Percentiles rank a stretch among this genome's conserved stretches.
phyloP scores from a whole-genome alignment of 2,888 invertebrate genomes.

The Luperina nickerlii region DNA sequence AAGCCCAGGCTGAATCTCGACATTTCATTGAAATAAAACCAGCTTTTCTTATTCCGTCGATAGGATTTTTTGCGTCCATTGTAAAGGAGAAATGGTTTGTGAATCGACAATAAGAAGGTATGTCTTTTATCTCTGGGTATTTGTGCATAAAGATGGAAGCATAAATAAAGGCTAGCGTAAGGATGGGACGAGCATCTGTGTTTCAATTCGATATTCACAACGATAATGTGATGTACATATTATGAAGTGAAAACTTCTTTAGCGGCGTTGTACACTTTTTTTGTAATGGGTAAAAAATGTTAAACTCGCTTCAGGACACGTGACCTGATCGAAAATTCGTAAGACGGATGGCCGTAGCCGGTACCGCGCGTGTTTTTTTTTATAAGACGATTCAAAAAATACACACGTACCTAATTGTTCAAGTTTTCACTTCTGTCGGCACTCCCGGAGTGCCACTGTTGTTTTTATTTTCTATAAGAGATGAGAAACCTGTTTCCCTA shows the following conservation, averaged over 20 bases:
- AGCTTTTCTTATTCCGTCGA: conserved; percentile 66
- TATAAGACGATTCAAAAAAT: too few relatives aligned
- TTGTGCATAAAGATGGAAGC: conserved; percentile 67
- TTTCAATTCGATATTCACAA: conserved; percentile 44
- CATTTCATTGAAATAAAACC: conserved; percentile 70
- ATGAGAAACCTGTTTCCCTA: conserved; percentile 7
- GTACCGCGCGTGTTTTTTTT: too few relatives aligned
- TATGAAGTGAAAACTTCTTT: too few relatives aligned
- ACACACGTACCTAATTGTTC: too few relatives aligned
- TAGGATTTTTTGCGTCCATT: conserved; percentile 70
- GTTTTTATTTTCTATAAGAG: conserved; percentile 11
- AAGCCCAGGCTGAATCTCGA: conserved; percentile 62
- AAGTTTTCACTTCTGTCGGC: too few relatives aligned
- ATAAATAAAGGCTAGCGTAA: conserved; percentile 53
- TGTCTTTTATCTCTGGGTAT: conserved; percentile 73
- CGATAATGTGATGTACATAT: conserved; percentile 12
- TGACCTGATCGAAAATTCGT: too few relatives aligned
- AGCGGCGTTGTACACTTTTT: too few relatives aligned
- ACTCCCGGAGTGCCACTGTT: too few relatives aligned
- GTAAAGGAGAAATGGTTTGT: conserved; percentile 74
- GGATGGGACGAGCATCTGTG: conserved; percentile 41
- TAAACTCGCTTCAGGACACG: too few relatives aligned
- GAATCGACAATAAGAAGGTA: conserved; percentile 75
- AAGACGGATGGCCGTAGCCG: too few relatives aligned
- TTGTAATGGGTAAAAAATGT: too few relatives aligned